phyloP scores from a whole-genome alignment of 2,797 vertebrate species.

The Zalophus californianus region DNA sequence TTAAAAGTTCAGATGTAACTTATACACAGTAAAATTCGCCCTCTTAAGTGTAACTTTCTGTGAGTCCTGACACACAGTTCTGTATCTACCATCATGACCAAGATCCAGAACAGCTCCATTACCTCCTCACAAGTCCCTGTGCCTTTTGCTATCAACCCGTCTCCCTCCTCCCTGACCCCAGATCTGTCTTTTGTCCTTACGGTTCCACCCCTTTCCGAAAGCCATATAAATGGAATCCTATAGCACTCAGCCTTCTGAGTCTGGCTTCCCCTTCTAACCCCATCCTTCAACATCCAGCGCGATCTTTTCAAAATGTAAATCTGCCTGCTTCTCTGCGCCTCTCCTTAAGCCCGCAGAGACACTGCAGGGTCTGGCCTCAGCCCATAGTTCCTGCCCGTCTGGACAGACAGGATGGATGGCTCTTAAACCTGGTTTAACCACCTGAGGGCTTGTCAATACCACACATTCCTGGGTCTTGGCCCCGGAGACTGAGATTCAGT shows the following conservation, averaged over 20 bases:
- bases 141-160: no score
- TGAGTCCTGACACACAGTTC: background rate
- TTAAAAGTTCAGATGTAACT: background rate
- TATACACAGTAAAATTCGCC: background rate
- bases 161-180: background rate
- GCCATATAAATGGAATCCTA: background rate
- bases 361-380: slow-evolving; percentile 59
- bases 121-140: background rate
- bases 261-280: background rate
- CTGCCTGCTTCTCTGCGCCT: background rate
- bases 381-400: slow-evolving; percentile 40
- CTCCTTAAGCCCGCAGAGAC: background rate
- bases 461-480: slow-evolving; percentile 72
- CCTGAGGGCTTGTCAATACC: slow-evolving; percentile 76
- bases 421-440: slow-evolving; percentile 55
- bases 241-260: background rate
- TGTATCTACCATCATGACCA: background rate
- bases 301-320: slow-evolving; percentile 31
- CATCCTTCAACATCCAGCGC: background rate
- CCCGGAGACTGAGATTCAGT: slow-evolving; percentile 20
- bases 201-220: background rate
- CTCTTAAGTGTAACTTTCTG: background rate
- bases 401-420: slow-evolving; percentile 77
- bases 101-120: background rate
- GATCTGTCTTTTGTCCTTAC: background rate